Percentiles rank a stretch among this genome's conserved stretches.
Evolutionary conservation across 1,140 invertebrate genomes (phyloP).

Genomic region (Lucilia cuprina): DNA sequence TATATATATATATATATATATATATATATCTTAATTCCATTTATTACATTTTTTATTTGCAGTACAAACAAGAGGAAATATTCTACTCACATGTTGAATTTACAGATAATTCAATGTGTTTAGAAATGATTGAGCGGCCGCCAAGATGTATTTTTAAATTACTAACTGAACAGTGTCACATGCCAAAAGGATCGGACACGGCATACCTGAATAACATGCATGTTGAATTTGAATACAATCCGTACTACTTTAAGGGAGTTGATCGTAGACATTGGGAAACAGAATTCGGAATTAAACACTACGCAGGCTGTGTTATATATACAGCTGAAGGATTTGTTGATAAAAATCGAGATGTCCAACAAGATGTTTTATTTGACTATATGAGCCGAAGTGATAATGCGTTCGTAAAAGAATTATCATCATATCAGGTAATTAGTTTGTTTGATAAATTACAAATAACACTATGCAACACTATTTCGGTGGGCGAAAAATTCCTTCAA

Average conservation of each 20-base stretch:
- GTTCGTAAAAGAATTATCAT: slow-evolving; percentile 88
- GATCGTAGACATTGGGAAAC: slow-evolving; percentile 89
- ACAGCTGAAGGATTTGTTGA: slow-evolving; percentile 93
- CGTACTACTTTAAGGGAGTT: slow-evolving; percentile 86
- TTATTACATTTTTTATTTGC: slow-evolving; percentile 52
- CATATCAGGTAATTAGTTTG: slow-evolving; percentile 70
- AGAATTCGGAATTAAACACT: slow-evolving; percentile 91
- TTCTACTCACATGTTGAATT: slow-evolving; percentile 89
- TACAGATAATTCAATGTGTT: slow-evolving; percentile 87
- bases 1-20: no score
- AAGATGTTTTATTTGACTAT: slow-evolving; percentile 94
- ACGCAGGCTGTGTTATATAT: slow-evolving; percentile 94
- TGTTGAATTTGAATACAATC: slow-evolving; percentile 84
- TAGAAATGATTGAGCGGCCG: slow-evolving; percentile 90
- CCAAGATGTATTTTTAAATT: slow-evolving; percentile 87
- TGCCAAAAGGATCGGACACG: slow-evolving; percentile 90
- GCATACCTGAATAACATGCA: slow-evolving; percentile 92
- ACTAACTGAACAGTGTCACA: slow-evolving; percentile 90
- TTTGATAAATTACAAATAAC: no score
- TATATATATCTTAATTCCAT: no score
- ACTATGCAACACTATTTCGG: no score
- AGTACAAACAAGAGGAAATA: slow-evolving; percentile 90
- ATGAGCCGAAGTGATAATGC: slow-evolving; percentile 85
- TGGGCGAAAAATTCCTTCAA: no score
- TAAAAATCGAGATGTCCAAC: slow-evolving; percentile 95